phyloP scores from a whole-genome alignment of 2,888 invertebrate genomes.

The Drosophila pseudotakahashii region DNA sequence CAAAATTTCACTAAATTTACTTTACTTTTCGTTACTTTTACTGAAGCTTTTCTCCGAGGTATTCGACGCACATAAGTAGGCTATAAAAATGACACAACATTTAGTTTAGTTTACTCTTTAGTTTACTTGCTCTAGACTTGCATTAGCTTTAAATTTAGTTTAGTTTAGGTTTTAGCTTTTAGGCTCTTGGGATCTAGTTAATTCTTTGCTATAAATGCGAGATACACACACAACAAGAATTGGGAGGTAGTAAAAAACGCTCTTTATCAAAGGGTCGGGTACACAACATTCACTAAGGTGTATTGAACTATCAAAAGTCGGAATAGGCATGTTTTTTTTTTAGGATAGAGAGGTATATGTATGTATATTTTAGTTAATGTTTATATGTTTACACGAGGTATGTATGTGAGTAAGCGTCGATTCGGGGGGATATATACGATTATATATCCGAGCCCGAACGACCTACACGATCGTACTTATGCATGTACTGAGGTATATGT shows the following conservation, averaged over 20 bases:
- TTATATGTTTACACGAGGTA: conserved; percentile 76
- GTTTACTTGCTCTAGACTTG: conserved; percentile 54
- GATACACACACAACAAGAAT: conserved; percentile 74
- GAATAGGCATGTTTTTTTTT: conserved; percentile 28
- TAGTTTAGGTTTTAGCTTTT: conserved; percentile 25
- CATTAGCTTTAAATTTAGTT: conserved; percentile 44
- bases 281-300: conserved; percentile 75
- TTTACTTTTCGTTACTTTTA: conserved; percentile 43
- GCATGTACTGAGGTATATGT: conserved; percentile 79
- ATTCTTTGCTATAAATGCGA: conserved; percentile 65
- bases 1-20: conserved; percentile 62
- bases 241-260: conserved; percentile 75
- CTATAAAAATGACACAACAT: conserved; percentile 79
- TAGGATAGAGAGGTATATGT: conserved; percentile 35
- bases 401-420: conserved; percentile 64
- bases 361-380: conserved; percentile 75
- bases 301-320: conserved; percentile 69
- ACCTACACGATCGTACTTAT: conserved; percentile 66
- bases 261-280: conserved; percentile 47
- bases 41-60: conserved; percentile 61
- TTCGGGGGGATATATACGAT: background rate
- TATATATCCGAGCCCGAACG: conserved; percentile 3
- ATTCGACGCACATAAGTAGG: conserved; percentile 58
- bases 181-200: conserved; percentile 18
- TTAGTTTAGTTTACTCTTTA: conserved; percentile 68